Conservation (phyloP, 2,113 vertebrate genomes). For the Panthera tigris region DNA sequence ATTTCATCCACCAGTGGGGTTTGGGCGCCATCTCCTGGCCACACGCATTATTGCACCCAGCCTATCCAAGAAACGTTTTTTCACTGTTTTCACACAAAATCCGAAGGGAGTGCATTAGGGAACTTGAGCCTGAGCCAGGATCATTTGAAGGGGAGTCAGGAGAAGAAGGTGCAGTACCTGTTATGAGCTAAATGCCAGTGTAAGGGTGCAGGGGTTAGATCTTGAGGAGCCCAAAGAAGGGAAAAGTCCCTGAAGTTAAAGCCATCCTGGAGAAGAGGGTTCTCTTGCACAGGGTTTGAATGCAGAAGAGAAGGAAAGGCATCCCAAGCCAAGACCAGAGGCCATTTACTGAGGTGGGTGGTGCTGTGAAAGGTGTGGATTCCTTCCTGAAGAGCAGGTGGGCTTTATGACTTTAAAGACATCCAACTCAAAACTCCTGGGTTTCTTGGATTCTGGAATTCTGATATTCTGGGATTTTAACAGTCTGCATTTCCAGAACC, state of each 20-base stretch:
- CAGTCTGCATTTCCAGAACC: background rate
- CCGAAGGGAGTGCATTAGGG: background rate
- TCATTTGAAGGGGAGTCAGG: background rate
- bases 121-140: background rate
- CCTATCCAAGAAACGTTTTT: background rate
- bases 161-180: background rate
- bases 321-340: background rate
- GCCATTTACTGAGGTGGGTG: no score
- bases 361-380: background rate
- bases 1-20: background rate
- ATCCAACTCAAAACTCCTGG: background rate
- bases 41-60: background rate
- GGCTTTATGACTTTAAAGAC: background rate
- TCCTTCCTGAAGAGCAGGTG: background rate
- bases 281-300: background rate
- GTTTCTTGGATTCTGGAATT: background rate
- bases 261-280: background rate
- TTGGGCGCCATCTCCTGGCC: slow-evolving; percentile 53
- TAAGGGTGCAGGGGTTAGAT: background rate
- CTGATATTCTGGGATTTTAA: background rate
- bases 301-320: background rate
- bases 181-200: background rate
- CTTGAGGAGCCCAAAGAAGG: background rate
- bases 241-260: background rate
- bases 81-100: background rate